These are phyloP conservation scores for Rallus crepitans DNA, from an alignment of 2,797 vertebrate genomes.

Conservation along the genomic window DNA sequence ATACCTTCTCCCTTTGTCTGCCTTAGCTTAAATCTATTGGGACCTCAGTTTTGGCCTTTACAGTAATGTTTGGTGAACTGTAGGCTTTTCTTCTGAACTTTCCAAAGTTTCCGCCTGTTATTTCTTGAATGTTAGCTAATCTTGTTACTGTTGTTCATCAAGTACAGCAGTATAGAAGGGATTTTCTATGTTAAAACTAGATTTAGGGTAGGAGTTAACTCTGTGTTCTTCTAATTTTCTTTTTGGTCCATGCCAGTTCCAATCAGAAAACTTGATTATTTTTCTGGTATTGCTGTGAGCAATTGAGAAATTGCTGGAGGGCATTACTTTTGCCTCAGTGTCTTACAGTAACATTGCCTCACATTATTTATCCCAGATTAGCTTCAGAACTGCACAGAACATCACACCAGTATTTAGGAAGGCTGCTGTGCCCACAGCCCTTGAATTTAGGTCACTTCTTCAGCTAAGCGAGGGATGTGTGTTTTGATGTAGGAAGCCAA, in stretches of 20 bases:
- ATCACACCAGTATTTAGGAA: not conserved
- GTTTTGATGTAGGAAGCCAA: not conserved
- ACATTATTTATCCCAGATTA: constrained; percentile 63
- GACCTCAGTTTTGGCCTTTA: not conserved
- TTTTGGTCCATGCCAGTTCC: constrained; percentile 59
- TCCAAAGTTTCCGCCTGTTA: not conserved
- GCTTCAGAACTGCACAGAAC: constrained; percentile 54
- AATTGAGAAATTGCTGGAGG: constrained; percentile 47
- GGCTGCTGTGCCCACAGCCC: not conserved
- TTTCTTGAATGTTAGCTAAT: not conserved
- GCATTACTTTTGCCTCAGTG: constrained; percentile 60
- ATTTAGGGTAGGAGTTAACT: constrained; percentile 41
- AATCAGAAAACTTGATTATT: constrained; percentile 45
- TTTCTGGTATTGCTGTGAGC: constrained; percentile 54
- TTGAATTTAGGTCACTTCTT: not conserved
- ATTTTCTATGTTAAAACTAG: constrained; percentile 9
- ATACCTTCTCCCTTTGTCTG: not conserved
- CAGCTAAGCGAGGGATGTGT: not conserved
- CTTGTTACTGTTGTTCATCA: not conserved
- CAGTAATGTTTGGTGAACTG: not conserved
- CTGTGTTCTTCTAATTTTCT: constrained; percentile 62
- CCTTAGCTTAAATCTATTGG: not conserved
- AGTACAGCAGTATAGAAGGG: not conserved
- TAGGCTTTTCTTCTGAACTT: constrained; percentile 14
- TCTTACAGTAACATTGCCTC: constrained; percentile 35